Conservation (phyloP, 2,797 vertebrate genomes). For the Phoeniculus purpureus region DNA sequence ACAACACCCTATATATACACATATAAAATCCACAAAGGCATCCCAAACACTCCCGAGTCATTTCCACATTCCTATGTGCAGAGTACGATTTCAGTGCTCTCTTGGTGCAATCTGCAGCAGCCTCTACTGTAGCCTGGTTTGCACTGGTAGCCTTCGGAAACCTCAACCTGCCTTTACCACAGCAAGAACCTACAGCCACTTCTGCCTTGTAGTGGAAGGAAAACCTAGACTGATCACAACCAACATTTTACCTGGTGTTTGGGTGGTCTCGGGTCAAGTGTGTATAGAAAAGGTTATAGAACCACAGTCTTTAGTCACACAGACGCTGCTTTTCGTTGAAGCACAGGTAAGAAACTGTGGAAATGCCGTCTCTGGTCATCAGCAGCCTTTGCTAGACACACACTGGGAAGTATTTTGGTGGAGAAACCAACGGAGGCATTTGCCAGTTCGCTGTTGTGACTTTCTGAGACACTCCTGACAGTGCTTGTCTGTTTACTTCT, state of each 20-base stretch:
- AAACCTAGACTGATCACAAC: not conserved
- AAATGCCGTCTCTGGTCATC: not conserved
- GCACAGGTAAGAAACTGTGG: not conserved
- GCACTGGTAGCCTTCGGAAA: not conserved
- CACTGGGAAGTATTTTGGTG: not conserved
- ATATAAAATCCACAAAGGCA: not conserved
- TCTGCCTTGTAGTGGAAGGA: not conserved
- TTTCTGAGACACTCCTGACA: not conserved
- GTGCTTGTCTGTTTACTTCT: not conserved
- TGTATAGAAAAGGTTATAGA: not conserved
- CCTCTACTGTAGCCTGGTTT: not conserved
- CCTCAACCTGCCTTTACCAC: not conserved
- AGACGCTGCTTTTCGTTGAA: not conserved
- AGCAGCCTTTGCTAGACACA: not conserved
- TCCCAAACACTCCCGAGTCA: not conserved
- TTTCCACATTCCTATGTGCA: not conserved
- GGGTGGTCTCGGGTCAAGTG: slow-evolving; percentile 7
- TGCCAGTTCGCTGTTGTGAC: not conserved
- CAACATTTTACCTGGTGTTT: not conserved
- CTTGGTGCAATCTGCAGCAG: not conserved
- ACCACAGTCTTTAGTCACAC: not conserved
- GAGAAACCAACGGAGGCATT: not conserved
- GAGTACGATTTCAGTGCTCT: not conserved
- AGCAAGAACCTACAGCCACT: not conserved
- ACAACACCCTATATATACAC: not conserved